Conservation (phyloP, 2,797 vertebrate genomes). For the Pseudochirops corinnae region DNA sequence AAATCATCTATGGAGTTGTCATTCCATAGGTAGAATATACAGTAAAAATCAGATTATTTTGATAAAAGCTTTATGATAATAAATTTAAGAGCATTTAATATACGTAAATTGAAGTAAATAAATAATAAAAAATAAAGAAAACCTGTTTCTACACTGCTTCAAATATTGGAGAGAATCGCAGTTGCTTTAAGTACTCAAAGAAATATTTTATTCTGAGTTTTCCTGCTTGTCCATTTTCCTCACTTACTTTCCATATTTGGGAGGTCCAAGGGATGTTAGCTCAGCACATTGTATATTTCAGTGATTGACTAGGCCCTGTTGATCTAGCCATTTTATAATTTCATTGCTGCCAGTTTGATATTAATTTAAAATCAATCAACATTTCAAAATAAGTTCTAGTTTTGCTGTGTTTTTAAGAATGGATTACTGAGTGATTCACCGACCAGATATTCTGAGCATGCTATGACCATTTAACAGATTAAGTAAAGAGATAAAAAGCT, state of each 20-base stretch:
- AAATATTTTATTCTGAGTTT: slow-evolving; percentile 42
- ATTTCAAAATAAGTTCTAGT: slow-evolving; percentile 34
- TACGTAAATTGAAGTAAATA: background rate
- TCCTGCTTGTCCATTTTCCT: slow-evolving; percentile 14
- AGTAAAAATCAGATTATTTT: background rate
- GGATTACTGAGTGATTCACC: slow-evolving; percentile 66
- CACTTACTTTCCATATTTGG: background rate
- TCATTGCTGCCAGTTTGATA: slow-evolving; percentile 65
- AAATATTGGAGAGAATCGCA: slow-evolving; percentile 18
- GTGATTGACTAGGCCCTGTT: slow-evolving; percentile 36
- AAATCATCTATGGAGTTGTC: slow-evolving; percentile 8
- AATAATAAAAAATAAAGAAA: slow-evolving; percentile 23
- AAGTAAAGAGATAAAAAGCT: slow-evolving; percentile 53
- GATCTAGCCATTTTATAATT: slow-evolving; percentile 55
- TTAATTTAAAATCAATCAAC: slow-evolving; percentile 68
- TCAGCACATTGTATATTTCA: background rate
- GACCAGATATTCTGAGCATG: slow-evolving; percentile 53
- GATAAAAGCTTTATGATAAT: background rate
- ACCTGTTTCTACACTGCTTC: background rate
- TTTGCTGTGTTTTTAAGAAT: slow-evolving; percentile 49
- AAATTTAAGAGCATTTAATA: background rate
- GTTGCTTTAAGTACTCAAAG: slow-evolving; percentile 28
- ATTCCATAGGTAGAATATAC: slow-evolving; percentile 39
- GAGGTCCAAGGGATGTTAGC: slow-evolving; percentile 8
- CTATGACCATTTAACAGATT: slow-evolving; percentile 56